A percentile compares a stretch with the other conserved stretches of the same genome.
phyloP scores from a whole-genome alignment of 1,140 invertebrate species.

The Elymnias hypermnestra region DNA sequence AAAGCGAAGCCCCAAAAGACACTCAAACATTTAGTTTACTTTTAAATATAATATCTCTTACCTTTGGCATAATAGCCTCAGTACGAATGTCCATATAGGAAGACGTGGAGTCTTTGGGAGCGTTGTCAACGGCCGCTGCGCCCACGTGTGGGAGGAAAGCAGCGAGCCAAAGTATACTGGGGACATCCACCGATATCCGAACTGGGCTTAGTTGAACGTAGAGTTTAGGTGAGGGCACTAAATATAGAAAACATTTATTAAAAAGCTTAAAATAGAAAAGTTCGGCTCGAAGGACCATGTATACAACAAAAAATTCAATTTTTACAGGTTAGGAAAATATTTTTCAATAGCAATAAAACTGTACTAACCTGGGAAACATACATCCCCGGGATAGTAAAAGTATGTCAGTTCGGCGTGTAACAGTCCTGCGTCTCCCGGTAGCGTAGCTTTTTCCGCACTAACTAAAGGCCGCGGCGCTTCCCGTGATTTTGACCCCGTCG shows the following conservation, averaged over 20 bases:
- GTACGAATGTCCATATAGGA: constrained; percentile 90
- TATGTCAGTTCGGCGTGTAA: constrained; percentile 97
- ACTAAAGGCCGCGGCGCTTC: constrained; percentile 59
- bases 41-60: no score
- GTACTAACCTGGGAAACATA: constrained; percentile 89
- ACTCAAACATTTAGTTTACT: no score
- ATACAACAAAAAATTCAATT: no score
- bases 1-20: no score
- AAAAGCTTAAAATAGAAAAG: no score
- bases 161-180: constrained; percentile 94
- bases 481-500: constrained; percentile 56
- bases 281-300: no score
- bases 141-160: constrained; percentile 94
- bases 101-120: constrained; percentile 46
- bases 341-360: no score
- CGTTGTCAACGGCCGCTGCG: constrained; percentile 33
- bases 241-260: neutral
- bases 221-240: constrained; percentile 94
- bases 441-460: constrained; percentile 88
- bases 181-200: constrained; percentile 88
- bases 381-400: constrained; percentile 97
- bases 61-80: constrained; percentile 94
- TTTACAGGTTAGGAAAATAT: no score
- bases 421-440: constrained; percentile 92
- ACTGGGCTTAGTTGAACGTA: constrained; percentile 94